Conservation (phyloP, 2,888 invertebrate genomes). For the Drosophila anomelani region DNA sequence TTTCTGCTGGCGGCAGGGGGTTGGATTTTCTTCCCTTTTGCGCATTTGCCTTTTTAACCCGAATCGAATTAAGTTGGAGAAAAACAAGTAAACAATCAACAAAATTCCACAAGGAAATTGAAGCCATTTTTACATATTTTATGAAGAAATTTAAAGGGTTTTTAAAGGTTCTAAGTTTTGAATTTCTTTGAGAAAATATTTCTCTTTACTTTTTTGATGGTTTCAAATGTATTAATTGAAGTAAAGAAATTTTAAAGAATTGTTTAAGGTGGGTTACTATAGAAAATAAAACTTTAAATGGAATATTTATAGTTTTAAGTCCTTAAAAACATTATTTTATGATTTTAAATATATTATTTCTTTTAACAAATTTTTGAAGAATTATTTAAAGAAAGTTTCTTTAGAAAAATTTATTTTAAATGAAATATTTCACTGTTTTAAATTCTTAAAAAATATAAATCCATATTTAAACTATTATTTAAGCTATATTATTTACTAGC, state of each 20-base stretch:
- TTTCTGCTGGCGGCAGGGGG: slow-evolving; percentile 10
- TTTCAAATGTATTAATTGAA: fast-evolving
- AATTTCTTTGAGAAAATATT: not conserved
- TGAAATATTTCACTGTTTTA: too few relatives aligned
- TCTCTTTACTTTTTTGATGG: too few relatives aligned
- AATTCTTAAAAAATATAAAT: too few relatives aligned
- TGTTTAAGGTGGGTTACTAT: not conserved
- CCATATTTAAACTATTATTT: too few relatives aligned
- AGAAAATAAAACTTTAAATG: not conserved
- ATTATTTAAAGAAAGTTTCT: too few relatives aligned
- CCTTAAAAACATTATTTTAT: too few relatives aligned
- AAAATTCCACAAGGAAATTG: slow-evolving; percentile 25
- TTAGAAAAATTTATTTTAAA: too few relatives aligned
- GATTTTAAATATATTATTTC: too few relatives aligned
- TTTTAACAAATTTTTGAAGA: too few relatives aligned
- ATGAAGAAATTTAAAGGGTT: not conserved
- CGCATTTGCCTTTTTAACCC: slow-evolving; percentile 69
- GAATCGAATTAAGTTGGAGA: slow-evolving; percentile 9
- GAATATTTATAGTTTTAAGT: too few relatives aligned
- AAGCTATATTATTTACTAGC: too few relatives aligned
- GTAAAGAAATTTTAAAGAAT: too few relatives aligned
- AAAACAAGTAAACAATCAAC: slow-evolving; percentile 31
- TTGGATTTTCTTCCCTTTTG: slow-evolving; percentile 66
- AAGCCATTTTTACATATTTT: slow-evolving; percentile 6
- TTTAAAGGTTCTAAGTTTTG: not conserved